phyloP scores from a whole-genome alignment of 2,113 vertebrate species.

The Urocynchramus pylzowi region DNA sequence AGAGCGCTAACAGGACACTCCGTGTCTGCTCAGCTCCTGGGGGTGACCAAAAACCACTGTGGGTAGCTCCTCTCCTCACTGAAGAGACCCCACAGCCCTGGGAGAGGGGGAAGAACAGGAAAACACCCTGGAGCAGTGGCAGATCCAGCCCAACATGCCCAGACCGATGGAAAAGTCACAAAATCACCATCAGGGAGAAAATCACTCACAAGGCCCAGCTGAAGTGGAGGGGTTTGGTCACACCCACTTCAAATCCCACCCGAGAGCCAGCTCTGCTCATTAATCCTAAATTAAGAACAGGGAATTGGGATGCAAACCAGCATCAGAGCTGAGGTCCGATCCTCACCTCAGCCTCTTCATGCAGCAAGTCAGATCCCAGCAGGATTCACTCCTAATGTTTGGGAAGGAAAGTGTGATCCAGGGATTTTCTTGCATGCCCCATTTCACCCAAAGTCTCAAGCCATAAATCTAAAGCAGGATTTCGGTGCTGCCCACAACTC shows the following conservation, averaged over 20 bases:
- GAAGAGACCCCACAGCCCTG: background rate
- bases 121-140: fast-evolving
- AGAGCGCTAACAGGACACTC: fast-evolving
- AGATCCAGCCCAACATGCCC: background rate
- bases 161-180: background rate
- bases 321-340: background rate
- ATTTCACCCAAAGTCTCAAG: background rate
- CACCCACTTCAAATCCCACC: fast-evolving
- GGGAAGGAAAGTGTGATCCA: background rate
- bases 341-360: background rate
- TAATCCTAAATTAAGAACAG: background rate
- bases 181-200: background rate
- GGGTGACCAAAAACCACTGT: fast-evolving
- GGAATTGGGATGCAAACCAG: fast-evolving
- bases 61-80: background rate
- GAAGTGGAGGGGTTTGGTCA: fast-evolving
- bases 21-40: fast-evolving
- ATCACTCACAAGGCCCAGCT: fast-evolving
- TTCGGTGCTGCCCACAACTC: background rate
- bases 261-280: background rate
- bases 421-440: background rate
- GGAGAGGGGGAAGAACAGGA: background rate
- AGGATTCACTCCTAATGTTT: background rate
- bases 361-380: background rate
- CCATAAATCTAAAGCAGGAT: background rate